Evolutionary conservation across 2,888 invertebrate species (phyloP), one percentile per base, ranked within the genome.

Genomic region (Sericinus montela): DNA sequence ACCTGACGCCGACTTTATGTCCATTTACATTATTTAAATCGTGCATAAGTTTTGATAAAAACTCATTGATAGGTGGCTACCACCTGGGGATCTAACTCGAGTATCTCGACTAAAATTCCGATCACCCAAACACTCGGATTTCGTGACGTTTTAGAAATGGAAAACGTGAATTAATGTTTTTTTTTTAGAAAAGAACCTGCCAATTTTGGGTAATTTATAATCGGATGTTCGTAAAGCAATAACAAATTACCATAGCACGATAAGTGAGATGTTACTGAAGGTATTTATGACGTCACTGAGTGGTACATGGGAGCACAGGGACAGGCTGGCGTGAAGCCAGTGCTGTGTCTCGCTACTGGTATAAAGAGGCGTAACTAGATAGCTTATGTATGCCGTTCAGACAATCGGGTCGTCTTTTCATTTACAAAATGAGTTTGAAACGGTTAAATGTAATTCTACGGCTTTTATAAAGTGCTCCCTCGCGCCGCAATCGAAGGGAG

Each of bases 361-460:
- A 25, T 39, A 32, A 29, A 29, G 13, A 32, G 28, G 25, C 29
- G 45, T 50, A 50, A 45, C 45, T 45, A 37, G 41, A 41, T 45
- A 48, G 16, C 44, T 39, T 41, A 45, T 50, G 45, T 50, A 36
- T 23, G 16, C 14, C 35, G 23, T 25, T n/a, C 9, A 45, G 36
- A 66, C 67, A 71, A 66, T 66, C 68, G 58, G 61, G 63, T 65
- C 62, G 52, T 64, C 63, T 67, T 73, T 73, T 69, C 58, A 59
- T 60, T 69, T 59, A 58, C 59, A 52, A 56, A 54, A 56, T 44
- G 51, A 63, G 64, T 64, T 67, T 45, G 28, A 36, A 37, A 15
- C 35, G 13, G 19, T 37, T 23, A 35, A 44, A 39, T 35, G 34
- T 29, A 30, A 39, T 39, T 34, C 14, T 39, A 29, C 10, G n/a